Conservation (phyloP, 2,113 vertebrate species). For the Gasterosteus nipponicus region DNA sequence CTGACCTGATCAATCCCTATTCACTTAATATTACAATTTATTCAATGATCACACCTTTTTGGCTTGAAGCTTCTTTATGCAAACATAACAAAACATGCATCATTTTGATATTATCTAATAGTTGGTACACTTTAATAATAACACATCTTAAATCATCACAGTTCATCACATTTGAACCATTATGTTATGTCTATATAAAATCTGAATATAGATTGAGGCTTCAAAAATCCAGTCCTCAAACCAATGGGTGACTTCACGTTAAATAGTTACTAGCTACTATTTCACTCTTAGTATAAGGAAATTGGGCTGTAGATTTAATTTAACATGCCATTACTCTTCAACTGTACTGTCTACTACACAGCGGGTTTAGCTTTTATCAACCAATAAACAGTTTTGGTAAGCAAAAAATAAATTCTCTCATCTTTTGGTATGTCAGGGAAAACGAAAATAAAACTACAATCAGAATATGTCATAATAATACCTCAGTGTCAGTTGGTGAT, state of each 20-base stretch:
- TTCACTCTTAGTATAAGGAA: neutral
- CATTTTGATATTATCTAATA: no score
- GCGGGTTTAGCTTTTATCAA: conserved; percentile 5
- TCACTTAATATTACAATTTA: no score
- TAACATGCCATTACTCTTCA: neutral
- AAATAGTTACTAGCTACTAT: neutral
- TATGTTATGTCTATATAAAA: no score
- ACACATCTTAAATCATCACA: no score
- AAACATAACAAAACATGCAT: no score
- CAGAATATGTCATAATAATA: conserved; percentile 32
- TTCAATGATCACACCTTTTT: no score
- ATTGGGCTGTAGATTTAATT: neutral
- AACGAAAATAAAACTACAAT: conserved; percentile 30
- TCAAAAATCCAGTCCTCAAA: neutral
- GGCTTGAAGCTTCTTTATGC: no score
- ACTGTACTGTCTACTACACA: neutral
- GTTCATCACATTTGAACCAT: no score
- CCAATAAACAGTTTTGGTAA: conserved; percentile 20
- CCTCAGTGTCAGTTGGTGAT: conserved; percentile 18
- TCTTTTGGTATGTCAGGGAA: conserved; percentile 10
- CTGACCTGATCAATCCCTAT: no score
- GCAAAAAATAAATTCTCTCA: conserved; percentile 27
- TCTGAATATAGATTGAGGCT: no score
- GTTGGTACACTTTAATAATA: no score
- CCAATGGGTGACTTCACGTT: neutral